phyloP scores from a whole-genome alignment of 2,888 invertebrate genomes.

The Microplitis deprimator region DNA sequence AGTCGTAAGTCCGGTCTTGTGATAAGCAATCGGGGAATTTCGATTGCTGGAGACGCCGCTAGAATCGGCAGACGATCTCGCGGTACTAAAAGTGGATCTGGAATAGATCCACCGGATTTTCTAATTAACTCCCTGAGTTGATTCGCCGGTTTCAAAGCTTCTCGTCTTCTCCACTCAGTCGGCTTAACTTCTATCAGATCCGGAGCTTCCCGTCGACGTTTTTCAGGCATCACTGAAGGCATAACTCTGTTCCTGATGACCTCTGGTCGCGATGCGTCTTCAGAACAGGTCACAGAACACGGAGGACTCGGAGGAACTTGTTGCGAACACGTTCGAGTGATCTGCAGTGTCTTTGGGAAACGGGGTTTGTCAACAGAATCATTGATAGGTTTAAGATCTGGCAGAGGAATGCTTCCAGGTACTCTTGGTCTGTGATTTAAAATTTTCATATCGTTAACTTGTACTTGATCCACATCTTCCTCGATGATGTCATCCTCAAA shows the following conservation, averaged over 20 bases:
- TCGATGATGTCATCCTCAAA: conserved; percentile 46
- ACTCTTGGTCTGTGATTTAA: conserved; percentile 33
- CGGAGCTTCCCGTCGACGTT: conserved; percentile 34
- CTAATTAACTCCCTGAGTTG: conserved; percentile 81
- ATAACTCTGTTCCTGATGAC: conserved; percentile 54
- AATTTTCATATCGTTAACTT: conserved; percentile 35
- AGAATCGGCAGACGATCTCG: conserved; percentile 82
- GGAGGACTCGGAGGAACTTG: conserved; percentile 79
- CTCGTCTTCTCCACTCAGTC: conserved; percentile 29
- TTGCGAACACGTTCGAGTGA: conserved; percentile 72
- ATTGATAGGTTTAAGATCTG: conserved; percentile 33
- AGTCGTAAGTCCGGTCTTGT: conserved; percentile 82
- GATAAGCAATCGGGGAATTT: conserved; percentile 82
- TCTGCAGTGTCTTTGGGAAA: not conserved
- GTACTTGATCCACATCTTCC: conserved; percentile 40
- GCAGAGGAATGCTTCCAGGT: conserved; percentile 46
- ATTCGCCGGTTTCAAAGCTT: conserved; percentile 74
- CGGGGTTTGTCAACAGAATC: not conserved
- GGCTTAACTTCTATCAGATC: conserved; percentile 40
- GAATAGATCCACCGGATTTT: conserved; percentile 80
- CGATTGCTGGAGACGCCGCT: conserved; percentile 80
- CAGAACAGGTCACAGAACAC: conserved; percentile 79
- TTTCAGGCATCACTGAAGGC: conserved; percentile 18
- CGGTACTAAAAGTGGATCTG: conserved; percentile 86
- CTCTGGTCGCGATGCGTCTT: conserved; percentile 77